These are phyloP conservation scores for Euzetes globulus DNA, from an alignment of 2,888 invertebrate genomes.

Conservation along the genomic window DNA sequence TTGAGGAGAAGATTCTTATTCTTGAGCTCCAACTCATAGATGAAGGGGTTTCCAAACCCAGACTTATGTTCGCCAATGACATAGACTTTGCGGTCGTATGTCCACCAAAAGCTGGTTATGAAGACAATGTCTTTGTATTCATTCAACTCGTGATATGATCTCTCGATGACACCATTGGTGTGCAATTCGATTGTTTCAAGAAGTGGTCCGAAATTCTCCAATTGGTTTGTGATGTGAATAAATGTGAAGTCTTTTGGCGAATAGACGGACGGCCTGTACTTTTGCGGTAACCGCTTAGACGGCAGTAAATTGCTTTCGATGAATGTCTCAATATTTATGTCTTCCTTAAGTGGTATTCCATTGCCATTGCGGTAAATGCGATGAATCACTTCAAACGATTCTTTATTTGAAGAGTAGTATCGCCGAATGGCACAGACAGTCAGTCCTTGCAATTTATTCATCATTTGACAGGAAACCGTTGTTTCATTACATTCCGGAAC, in stretches of 20 bases:
- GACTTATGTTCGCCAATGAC: neutral
- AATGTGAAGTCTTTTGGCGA: neutral
- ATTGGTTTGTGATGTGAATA: neutral
- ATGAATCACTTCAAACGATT: neutral
- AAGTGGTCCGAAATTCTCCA: neutral
- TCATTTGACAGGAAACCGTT: neutral
- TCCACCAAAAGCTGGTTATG: constrained; percentile 4
- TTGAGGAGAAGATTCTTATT: neutral
- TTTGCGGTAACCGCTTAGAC: neutral
- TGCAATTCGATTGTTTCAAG: neutral
- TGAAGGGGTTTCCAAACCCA: neutral
- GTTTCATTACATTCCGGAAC: neutral
- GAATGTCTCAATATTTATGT: neutral
- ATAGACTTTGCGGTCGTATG: neutral
- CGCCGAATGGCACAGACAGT: neutral
- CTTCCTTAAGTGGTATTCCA: neutral
- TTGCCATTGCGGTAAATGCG: neutral
- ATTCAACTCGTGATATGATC: neutral
- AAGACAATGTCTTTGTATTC: neutral
- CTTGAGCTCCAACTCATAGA: neutral
- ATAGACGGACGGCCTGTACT: constrained; percentile 13
- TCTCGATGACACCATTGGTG: neutral
- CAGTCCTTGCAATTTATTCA: neutral
- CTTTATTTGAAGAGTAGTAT: too few relatives aligned
- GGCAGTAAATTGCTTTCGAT: constrained; percentile 1